phyloP scores from a whole-genome alignment of 2,888 invertebrate species.

The Drosophila percnosoma region DNA sequence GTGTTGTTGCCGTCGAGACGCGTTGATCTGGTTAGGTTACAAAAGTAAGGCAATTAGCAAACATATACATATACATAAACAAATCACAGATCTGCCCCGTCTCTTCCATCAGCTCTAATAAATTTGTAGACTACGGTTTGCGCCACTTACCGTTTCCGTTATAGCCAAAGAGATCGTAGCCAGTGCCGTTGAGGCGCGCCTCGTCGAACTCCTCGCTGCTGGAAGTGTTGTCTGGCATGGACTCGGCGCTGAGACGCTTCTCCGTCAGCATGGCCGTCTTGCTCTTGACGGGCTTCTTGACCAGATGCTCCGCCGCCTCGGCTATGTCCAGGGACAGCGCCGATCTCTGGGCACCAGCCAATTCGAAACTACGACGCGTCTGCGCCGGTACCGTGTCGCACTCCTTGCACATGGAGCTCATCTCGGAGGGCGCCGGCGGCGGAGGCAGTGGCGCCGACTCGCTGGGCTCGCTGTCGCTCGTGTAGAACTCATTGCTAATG shows the following conservation, averaged over 20 bases:
- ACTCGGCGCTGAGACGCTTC: slow-evolving; percentile 70
- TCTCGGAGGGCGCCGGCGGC: slow-evolving; percentile 55
- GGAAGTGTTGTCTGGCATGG: slow-evolving; percentile 74
- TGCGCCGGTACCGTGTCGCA: slow-evolving; percentile 86
- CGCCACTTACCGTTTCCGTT: slow-evolving; percentile 57
- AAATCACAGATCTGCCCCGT: neutral
- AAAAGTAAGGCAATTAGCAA: neutral
- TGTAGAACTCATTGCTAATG: slow-evolving; percentile 72
- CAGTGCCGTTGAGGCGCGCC: slow-evolving; percentile 67
- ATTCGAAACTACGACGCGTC: slow-evolving; percentile 89
- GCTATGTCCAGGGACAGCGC: slow-evolving; percentile 70
- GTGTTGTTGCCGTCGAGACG: slow-evolving; percentile 85
- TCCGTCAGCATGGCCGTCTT: slow-evolving; percentile 72
- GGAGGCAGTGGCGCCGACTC: slow-evolving; percentile 63
- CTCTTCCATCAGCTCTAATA: neutral
- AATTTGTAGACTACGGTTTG: neutral
- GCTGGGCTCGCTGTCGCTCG: slow-evolving; percentile 73
- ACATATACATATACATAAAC: neutral
- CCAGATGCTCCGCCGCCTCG: slow-evolving; percentile 60
- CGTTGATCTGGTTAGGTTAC: slow-evolving; percentile 64
- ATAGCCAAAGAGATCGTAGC: slow-evolving; percentile 68
- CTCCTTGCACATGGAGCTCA: slow-evolving; percentile 86
- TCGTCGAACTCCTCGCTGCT: slow-evolving; percentile 76
- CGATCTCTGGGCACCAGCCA: slow-evolving; percentile 87
- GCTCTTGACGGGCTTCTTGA: slow-evolving; percentile 62